Percentiles rank a stretch among this genome's conserved stretches.
phyloP scores from a whole-genome alignment of 2,797 vertebrate species.

The Spinus pinus region DNA sequence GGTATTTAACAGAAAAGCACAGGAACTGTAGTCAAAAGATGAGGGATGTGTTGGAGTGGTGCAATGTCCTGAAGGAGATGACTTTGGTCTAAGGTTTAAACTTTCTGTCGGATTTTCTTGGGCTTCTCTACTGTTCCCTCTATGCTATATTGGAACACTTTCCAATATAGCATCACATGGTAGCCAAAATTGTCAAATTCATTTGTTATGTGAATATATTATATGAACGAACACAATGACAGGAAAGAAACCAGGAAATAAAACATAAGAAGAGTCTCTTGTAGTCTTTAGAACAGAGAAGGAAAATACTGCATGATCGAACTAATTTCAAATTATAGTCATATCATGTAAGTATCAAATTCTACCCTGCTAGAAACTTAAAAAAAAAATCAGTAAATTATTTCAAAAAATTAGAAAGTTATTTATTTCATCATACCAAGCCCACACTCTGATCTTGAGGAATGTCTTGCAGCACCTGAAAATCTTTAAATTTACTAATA shows the following conservation, averaged over 20 bases:
- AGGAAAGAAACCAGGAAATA: not conserved
- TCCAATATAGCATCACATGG: not conserved
- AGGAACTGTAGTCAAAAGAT: not conserved
- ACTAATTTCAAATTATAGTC: not conserved
- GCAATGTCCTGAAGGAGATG: not conserved
- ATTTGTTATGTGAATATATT: not conserved
- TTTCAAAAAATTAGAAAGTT: not conserved
- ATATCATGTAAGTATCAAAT: not conserved
- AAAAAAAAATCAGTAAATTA: not conserved
- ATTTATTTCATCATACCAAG: not conserved
- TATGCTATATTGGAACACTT: not conserved
- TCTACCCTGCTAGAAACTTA: not conserved
- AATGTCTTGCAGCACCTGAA: not conserved
- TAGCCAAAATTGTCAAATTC: not conserved
- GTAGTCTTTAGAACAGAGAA: not conserved
- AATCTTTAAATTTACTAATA: not conserved
- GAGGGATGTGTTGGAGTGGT: not conserved
- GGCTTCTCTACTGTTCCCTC: not conserved
- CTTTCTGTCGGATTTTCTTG: not conserved
- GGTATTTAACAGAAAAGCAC: not conserved
- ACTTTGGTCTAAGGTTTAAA: not conserved
- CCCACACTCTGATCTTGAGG: not conserved
- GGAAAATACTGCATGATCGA: not conserved
- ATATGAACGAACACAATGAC: not conserved
- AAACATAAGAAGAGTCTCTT: not conserved